Evolutionary conservation across 2,113 vertebrate species (phyloP), one percentile per base, ranked within the genome.

Genomic region (Podarcis cretensis): DNA sequence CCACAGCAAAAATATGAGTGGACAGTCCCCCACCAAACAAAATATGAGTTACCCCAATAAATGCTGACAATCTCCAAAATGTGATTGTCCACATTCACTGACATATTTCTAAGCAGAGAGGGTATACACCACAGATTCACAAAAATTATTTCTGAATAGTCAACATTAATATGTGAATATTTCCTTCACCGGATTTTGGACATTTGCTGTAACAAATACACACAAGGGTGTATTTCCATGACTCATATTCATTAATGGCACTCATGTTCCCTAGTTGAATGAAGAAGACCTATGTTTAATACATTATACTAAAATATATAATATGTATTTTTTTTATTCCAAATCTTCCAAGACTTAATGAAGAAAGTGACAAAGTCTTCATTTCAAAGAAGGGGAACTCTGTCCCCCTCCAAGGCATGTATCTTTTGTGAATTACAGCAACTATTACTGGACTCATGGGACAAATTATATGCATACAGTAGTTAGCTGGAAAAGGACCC

Each of bases 341-440:
- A 63, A 48, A 3, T 66, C 25, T 88, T 83, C 18, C 1, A 68
- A 68, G 27, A 16, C 20, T n/a, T 77, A 13, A 30, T 57, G 16
- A 21, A 68, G 65, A 4, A 75, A 81, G 37, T 48, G 5, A n/a
- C 27, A 66, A 88, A 48, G 37, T 35, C 37, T 83, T 68, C 20
- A 32, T 83, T 83, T 68, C 57, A 82, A 88, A 76, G 48, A 71
- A 59, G 1, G 68, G 14, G 8, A 40, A 27, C 59, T 66, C 6
- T 54, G 2, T 84, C 40, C 37, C 48, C 21, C 81, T 89, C 66
- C 32, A 54, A 25, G n/a, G 48, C 20, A 87, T 35, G 54, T 82
- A 80, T 37, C 12, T 88, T 71, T 3, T 71, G 63, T 88, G 65
- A 83, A 83, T 27, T 89, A 32, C 40, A 89, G 81, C 89, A 74